A percentile compares a stretch with the other conserved stretches of the same genome.
phyloP scores from a whole-genome alignment of 2,888 invertebrate species.

The Halictus ligatus region DNA sequence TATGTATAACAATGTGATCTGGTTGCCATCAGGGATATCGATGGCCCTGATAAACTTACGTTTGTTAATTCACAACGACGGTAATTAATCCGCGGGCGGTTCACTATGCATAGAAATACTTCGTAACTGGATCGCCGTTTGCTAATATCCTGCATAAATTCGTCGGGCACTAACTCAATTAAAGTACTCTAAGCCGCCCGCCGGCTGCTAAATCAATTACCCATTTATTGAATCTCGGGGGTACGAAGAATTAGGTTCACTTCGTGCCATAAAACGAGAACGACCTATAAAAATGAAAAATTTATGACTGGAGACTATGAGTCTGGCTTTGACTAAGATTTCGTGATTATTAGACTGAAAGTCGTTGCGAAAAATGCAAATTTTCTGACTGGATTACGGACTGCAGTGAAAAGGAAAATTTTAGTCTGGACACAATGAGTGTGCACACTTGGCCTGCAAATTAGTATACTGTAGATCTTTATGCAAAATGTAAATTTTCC shows the following conservation, averaged over 20 bases:
- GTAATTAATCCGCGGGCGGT: background rate
- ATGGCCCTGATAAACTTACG: background rate
- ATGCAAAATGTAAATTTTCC: too few relatives aligned
- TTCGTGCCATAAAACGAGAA: background rate
- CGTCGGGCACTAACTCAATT: slow-evolving; percentile 28
- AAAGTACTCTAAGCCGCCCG: slow-evolving; percentile 6
- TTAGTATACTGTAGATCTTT: too few relatives aligned
- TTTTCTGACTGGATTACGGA: background rate
- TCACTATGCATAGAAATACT: background rate
- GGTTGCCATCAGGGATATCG: background rate
- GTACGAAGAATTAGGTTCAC: background rate
- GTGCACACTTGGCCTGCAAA: too few relatives aligned
- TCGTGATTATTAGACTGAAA: background rate
- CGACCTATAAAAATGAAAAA: background rate
- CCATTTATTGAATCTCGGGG: slow-evolving; percentile 10
- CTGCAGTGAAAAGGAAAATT: background rate
- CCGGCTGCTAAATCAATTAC: slow-evolving; percentile 35
- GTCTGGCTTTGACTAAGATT: background rate
- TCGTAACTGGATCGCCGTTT: background rate
- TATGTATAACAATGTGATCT: background rate
- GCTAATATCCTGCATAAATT: slow-evolving; percentile 31
- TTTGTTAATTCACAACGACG: background rate
- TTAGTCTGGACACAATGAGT: background rate
- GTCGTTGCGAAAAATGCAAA: background rate
- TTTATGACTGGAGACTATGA: background rate